Evolutionary conservation across 2,888 invertebrate species (phyloP).

Genomic region (Anthophora plumipes): DNA sequence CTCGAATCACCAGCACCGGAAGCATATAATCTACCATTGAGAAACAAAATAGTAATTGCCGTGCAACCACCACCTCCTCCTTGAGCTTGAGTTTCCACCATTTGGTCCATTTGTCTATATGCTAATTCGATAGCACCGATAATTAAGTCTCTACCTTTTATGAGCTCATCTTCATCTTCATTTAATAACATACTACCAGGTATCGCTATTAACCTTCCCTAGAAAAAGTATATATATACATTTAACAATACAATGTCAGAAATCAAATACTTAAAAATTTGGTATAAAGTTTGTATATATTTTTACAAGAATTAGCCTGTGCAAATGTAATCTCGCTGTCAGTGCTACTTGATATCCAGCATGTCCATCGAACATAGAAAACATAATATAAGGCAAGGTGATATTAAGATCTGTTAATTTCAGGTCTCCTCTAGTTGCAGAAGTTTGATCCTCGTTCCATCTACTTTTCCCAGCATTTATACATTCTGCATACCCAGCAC

Average conservation of each 20-base stretch:
- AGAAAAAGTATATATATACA: constrained; percentile 18
- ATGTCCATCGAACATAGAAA: constrained; percentile 94
- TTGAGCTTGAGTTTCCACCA: constrained; percentile 88
- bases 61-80: constrained; percentile 92
- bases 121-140: constrained; percentile 92
- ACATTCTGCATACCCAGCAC: constrained; percentile 91
- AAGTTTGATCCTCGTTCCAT: constrained; percentile 92
- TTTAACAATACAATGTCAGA: not conserved
- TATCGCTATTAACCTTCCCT: constrained; percentile 87
- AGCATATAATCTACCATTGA: constrained; percentile 91
- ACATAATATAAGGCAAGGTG: constrained; percentile 89
- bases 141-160: constrained; percentile 85
- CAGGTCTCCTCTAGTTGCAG: constrained; percentile 84
- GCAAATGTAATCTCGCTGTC: constrained; percentile 91
- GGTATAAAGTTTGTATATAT: not conserved
- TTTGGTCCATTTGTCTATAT: constrained; percentile 90
- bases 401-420: constrained; percentile 77
- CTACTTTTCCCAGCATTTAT: constrained; percentile 93
- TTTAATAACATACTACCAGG: constrained; percentile 78
- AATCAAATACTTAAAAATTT: not conserved
- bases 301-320: constrained; percentile 90
- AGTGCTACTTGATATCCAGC: constrained; percentile 93
- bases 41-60: constrained; percentile 90
- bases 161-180: constrained; percentile 73
- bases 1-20: constrained; percentile 94